Percentiles rank a stretch among this genome's conserved stretches.
phyloP scores from a whole-genome alignment of 2,113 vertebrate genomes.

The Puffinus mauretanicus region DNA sequence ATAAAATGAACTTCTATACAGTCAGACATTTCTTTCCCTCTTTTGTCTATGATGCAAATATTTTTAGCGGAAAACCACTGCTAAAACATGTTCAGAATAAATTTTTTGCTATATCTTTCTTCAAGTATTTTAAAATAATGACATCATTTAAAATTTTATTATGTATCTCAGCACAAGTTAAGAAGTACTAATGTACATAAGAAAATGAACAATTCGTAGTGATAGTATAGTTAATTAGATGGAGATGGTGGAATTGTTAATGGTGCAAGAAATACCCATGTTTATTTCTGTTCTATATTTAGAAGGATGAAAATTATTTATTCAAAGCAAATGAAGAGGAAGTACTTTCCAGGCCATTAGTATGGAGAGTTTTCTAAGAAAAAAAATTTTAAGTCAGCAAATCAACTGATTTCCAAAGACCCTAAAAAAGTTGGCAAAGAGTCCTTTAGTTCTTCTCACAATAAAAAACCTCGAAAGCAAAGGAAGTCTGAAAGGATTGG shows the following conservation, averaged over 20 bases:
- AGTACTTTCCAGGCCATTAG: neutral
- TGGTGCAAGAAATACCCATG: neutral
- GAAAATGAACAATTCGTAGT: neutral
- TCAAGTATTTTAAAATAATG: slow-evolving; percentile 1
- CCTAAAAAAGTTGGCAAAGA: neutral
- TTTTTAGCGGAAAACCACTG: neutral
- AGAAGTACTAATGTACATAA: neutral
- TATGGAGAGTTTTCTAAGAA: neutral
- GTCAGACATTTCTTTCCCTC: neutral
- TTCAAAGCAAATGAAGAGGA: neutral
- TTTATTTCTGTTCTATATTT: neutral
- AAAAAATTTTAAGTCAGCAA: neutral
- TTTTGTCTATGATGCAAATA: neutral
- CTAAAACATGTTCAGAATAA: neutral
- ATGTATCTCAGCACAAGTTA: neutral
- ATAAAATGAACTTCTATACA: slow-evolving; percentile 19
- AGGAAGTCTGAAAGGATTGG: neutral
- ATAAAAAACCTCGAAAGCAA: neutral
- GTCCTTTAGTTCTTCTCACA: neutral
- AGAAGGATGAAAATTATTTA: neutral
- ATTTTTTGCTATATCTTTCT: neutral
- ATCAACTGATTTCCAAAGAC: neutral
- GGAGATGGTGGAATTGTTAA: neutral
- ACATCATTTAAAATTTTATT: neutral
- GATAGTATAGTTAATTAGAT: neutral